Percentiles rank a stretch among this genome's conserved stretches.
Evolutionary conservation across 2,113 vertebrate species (phyloP).

Genomic region (Rattus norvegicus): GRCr8 NC_086023.1:147108001-147108500

Average conservation of each 20-base stretch:
- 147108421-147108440: slow-evolving; percentile 2
- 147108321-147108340: background rate
- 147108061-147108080: background rate
- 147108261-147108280: background rate
- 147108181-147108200: slow-evolving; percentile 92
- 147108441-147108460: background rate
- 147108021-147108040: background rate
- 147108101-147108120: slow-evolving; percentile 99
- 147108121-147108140: slow-evolving; percentile 99
- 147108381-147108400: background rate
- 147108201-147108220: slow-evolving; percentile 86
- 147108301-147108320: background rate
- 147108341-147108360: background rate
- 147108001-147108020: background rate
- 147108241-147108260: background rate
- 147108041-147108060: background rate
- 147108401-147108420: background rate
- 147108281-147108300: background rate
- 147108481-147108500: background rate
- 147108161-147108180: slow-evolving; percentile 97
- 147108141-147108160: slow-evolving; percentile 99
- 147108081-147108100: slow-evolving; percentile 86
- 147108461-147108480: background rate
- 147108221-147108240: fast-evolving
- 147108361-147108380: background rate